Conservation (phyloP, 1,140 invertebrate genomes). For the Zaprionus inermis region DNA sequence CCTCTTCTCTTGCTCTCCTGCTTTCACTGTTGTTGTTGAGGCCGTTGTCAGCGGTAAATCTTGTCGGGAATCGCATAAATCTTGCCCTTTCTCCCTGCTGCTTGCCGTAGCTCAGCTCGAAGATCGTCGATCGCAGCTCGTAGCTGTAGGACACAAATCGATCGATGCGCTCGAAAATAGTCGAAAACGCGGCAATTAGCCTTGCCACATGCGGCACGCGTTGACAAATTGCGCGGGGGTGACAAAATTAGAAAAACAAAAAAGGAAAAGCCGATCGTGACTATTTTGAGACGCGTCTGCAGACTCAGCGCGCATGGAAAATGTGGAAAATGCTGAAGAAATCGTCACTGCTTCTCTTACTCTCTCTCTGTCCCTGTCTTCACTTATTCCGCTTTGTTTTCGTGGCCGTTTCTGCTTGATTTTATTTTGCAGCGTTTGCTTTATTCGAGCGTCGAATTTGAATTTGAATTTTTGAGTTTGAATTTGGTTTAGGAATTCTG, state of each 20-base stretch:
- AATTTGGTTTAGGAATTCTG: conserved; percentile 4
- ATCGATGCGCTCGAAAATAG: conserved; percentile 1
- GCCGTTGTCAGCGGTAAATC: conserved; percentile 59
- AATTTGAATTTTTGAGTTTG: conserved; percentile 5
- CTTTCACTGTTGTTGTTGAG: conserved; percentile 17
- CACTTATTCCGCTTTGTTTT: conserved; percentile 10
- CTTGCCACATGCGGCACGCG: conserved; percentile 3
- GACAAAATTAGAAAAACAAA: conserved; percentile 49
- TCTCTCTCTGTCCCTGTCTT: background rate
- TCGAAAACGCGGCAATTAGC: background rate
- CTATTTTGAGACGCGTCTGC: conserved; percentile 13
- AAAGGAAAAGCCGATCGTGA: conserved; percentile 14
- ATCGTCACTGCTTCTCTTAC: no score
- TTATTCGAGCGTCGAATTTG: conserved; percentile 9
- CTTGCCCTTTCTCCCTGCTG: conserved; percentile 21
- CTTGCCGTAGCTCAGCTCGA: no score
- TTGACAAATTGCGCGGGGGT: conserved; percentile 30
- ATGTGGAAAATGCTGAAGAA: conserved; percentile 20
- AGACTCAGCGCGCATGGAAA: background rate
- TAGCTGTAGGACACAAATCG: background rate
- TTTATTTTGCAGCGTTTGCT: conserved; percentile 32
- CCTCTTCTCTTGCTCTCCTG: background rate
- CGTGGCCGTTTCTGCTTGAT: background rate
- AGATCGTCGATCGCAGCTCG: conserved; percentile 13
- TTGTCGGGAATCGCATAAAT: conserved; percentile 60